Base-by-base conservation (phyloP, 2,797 vertebrate species). In the Gallinago nigripennis region DNA sequence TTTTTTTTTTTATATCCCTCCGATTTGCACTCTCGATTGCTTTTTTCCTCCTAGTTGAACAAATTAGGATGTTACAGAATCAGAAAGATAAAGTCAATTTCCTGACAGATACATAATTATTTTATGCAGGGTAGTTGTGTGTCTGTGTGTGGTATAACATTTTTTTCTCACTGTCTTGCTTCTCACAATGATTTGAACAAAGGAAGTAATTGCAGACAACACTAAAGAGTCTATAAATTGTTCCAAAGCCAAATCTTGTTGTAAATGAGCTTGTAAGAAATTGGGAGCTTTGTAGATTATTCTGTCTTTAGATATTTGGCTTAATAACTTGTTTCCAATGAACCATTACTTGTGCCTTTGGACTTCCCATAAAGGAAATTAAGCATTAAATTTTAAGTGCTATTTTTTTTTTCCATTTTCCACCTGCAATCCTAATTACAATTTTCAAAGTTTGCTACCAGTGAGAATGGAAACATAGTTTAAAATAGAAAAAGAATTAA, bases 161-260 rank as follows among this genome's bases (percentile, higher is more conserved):
- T 48, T 66, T 88, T 95, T 92, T 23, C 51, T 87, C 66, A 50
- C 68, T 84, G 21, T 88, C 79, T 95, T 88, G 50, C 69, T 92
- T 54, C 86, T 96, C 58, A 14, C 61, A 18, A 8, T 83, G 56
- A 86, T 89, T 96, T 96, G 90, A 94, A 88, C 83, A 91, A 93
- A 94, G 86, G 88, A 92, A 95, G 88, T 97, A 96, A 97, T 97
- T 97, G 96, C 85, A 95, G 96, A 81, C 86, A 95, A 87, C 81
- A 82, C 86, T 87, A 20, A 94, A 96, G 92, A 91, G 77, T 92
- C 83, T 93, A 90, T 83, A 96, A 97, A 97, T 92, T 94, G 78
- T 92, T 97, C 72, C 85, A 91, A 90, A 96, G 90, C 92, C 91
- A 97, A 94, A 96, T 97, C 83, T 78, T 95, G 23, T 88, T 97